A percentile compares a stretch with the other conserved stretches of the same genome.
These are phyloP conservation scores for Mastacembelus armatus DNA, from an alignment of 2,797 vertebrate genomes.

Conservation along the genomic window DNA sequence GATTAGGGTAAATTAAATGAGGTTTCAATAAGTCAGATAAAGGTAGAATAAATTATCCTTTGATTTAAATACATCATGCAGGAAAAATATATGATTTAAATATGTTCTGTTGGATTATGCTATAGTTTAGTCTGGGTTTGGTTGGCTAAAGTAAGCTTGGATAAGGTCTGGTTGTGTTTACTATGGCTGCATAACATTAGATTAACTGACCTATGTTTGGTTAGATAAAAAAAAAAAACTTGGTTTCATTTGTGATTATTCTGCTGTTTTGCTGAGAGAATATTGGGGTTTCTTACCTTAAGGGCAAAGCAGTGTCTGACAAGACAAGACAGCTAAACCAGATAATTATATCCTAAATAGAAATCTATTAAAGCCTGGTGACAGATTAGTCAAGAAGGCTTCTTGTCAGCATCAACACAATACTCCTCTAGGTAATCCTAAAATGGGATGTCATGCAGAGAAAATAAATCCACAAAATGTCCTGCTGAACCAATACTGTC, in stretches of 20 bases:
- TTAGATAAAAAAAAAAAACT: too few relatives aligned
- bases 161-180: too few relatives aligned
- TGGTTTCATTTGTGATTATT: slow-evolving; percentile 16
- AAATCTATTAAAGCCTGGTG: slow-evolving; percentile 62
- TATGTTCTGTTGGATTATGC: too few relatives aligned
- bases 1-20: too few relatives aligned
- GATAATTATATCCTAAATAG: slow-evolving; percentile 62
- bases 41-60: too few relatives aligned
- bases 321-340: slow-evolving; percentile 51
- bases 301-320: slow-evolving; percentile 41
- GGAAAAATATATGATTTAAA: too few relatives aligned
- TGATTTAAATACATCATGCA: too few relatives aligned
- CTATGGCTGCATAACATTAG: too few relatives aligned
- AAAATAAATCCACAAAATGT: slow-evolving; percentile 57
- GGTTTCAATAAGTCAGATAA: too few relatives aligned
- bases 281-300: slow-evolving; percentile 40
- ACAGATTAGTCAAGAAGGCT: slow-evolving; percentile 63
- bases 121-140: too few relatives aligned
- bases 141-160: too few relatives aligned
- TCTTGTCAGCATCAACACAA: slow-evolving; percentile 54
- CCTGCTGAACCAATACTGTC: slow-evolving; percentile 42
- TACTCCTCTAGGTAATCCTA: slow-evolving; percentile 60
- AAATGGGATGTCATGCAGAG: slow-evolving; percentile 63
- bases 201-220: too few relatives aligned
- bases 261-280: slow-evolving; percentile 12